Evolutionary conservation across 2,888 invertebrate genomes (phyloP).

Genomic region (Melitaea athalia): DNA sequence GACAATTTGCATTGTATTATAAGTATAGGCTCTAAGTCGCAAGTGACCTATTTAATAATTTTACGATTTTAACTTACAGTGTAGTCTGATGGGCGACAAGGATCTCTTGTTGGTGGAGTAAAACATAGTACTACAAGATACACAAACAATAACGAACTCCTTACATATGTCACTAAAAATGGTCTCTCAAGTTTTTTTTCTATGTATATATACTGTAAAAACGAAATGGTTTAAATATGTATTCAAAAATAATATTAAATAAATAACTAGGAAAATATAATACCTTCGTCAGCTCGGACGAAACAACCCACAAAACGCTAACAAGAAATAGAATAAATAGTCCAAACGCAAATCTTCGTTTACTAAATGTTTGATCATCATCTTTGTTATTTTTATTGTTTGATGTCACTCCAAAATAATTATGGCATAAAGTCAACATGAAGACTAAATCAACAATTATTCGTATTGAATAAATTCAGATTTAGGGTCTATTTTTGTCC

Average conservation of each 20-base stretch:
- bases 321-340: constrained; percentile 93
- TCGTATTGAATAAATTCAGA: constrained; percentile 29
- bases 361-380: constrained; percentile 63
- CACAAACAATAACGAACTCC: constrained; percentile 95
- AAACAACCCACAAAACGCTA: constrained; percentile 97
- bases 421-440: constrained; percentile 80
- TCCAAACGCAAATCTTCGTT: constrained; percentile 88
- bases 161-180: constrained; percentile 97
- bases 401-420: constrained; percentile 70
- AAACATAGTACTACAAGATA: constrained; percentile 95
- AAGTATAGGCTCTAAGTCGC: too few species aligned
- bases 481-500: constrained; percentile 36
- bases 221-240: neutral
- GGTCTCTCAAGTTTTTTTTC: constrained; percentile 95
- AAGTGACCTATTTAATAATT: neutral
- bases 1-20: too few species aligned
- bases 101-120: constrained; percentile 94
- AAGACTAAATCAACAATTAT: constrained; percentile 50
- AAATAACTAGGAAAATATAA: constrained; percentile 1
- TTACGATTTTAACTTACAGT: constrained; percentile 78
- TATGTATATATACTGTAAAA: constrained; percentile 90
- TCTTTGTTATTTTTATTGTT: constrained; percentile 70
- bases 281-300: constrained; percentile 97
- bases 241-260: neutral
- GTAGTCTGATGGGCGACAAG: constrained; percentile 89